Percentiles rank a stretch among this genome's conserved stretches.
Conservation (phyloP, 1,140 invertebrate genomes). For the Agrypnia vestita region DNA sequence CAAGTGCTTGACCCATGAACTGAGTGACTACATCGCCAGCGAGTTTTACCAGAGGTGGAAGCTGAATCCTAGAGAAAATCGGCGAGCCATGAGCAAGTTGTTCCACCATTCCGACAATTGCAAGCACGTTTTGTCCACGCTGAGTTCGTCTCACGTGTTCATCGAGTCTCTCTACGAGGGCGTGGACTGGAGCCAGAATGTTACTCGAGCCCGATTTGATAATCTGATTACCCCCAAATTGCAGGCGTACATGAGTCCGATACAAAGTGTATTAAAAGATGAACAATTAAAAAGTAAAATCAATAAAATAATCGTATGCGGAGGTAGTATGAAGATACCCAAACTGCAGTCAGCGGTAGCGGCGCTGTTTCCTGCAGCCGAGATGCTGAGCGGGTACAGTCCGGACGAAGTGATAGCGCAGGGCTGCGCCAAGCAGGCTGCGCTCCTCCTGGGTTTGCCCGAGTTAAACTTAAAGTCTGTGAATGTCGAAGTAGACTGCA, state of each 20-base stretch:
- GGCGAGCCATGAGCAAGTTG: constrained; percentile 78
- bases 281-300: constrained; percentile 69
- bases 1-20: constrained; percentile 77
- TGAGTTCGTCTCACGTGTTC: constrained; percentile 80
- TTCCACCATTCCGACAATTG: constrained; percentile 79
- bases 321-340: constrained; percentile 83
- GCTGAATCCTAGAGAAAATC: constrained; percentile 79
- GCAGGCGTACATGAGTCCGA: constrained; percentile 72
- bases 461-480: constrained; percentile 67
- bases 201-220: constrained; percentile 80
- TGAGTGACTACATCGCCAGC: constrained; percentile 78
- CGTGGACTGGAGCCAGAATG: constrained; percentile 80
- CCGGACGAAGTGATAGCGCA: constrained; percentile 85
- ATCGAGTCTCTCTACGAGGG: constrained; percentile 83
- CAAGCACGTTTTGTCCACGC: constrained; percentile 80
- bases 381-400: constrained; percentile 76
- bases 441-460: constrained; percentile 67
- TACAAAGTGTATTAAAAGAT: constrained; percentile 70
- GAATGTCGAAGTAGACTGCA: constrained; percentile 68
- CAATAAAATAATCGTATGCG: constrained; percentile 80
- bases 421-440: constrained; percentile 83
- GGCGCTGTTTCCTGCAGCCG: constrained; percentile 76
- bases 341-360: constrained; percentile 80
- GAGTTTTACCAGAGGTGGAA: constrained; percentile 83
- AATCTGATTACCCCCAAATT: constrained; percentile 77